Evolutionary conservation across 2,113 vertebrate genomes (phyloP), one percentile per base, ranked within the genome.

Genomic region (Thymallus thymallus): DNA sequence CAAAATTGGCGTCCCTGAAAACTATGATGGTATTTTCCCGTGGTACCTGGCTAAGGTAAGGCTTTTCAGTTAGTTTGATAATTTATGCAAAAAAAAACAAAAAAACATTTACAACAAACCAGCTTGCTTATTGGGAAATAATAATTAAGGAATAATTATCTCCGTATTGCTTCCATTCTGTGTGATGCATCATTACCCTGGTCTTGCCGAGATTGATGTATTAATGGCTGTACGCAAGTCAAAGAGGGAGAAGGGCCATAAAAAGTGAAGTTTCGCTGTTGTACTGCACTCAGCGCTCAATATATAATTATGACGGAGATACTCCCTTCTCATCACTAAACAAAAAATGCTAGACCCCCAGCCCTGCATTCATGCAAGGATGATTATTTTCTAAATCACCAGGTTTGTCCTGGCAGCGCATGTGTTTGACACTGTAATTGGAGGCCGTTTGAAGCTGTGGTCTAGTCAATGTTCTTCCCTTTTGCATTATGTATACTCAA

Each of bases 41-140:
- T 89, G 91, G 82, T 94, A 92, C 72, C 89, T 95, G 68, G 81
- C 84, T 48, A 95, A 95, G 94, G 94, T 96, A 88, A 92, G 88
- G 14, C n/a, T 30, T 23, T 56, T 29, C 2, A 30, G 22, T 22
- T n/a, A 9, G 6, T n/a, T 16, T n/a, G 55, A 58, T 20, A 4
- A 58, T 58, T 48, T 48, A 48, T 48, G 2, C 0, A 48, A 48
- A 48, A 48, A 0, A 48, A 13, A 46, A 46, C n/a, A n/a, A n/a
- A 1, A 46, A 6, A 35, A 35, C 35, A 51, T 51, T 51, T 51
- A 51, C 46, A 51, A 16, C 46, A 51, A 51, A 51, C 0, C 46
- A 51, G 46, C 46, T 51, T 10, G 35, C 35, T 41, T 41, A 41
- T 41, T 2, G 35, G 46, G 12, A 51, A 14, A 51, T 51, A 51